Base-by-base conservation (phyloP, 1,140 invertebrate genomes). In the Cyclina sinensis region DNA sequence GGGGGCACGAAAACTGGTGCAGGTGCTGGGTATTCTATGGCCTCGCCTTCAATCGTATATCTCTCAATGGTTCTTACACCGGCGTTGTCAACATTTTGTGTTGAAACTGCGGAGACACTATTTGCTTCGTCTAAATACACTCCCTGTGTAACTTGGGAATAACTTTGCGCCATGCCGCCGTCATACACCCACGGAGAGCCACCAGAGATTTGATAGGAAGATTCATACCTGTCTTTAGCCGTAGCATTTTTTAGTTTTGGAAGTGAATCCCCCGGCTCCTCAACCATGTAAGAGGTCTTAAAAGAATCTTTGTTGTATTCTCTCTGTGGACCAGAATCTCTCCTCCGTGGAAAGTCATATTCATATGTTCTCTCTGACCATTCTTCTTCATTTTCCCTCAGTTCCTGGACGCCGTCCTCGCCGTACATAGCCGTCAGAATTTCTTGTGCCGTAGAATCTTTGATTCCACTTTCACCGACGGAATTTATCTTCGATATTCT, bases 281-380 rank as follows among this genome's bases (percentile, higher is more conserved):
- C 84, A 7, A 86, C 84, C 84, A 86, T 86, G 37, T 86, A 86
- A 14, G 70, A 76, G 21, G 84, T 76, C 9, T 65, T 65, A 37
- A 46, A 86, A 21, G 46, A 37, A n/a, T 78, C 74, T 59, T 86
- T 86, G 35, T 48, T 59, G 32, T 86, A 86, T 14, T 73, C 62
- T 11, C 21, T 74, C 16, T 7, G 16, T 35, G 32, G 3, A 11
- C 37, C 30, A 5, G 68, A 24, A 27, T 35, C 48, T 65, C 68
- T 37, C 24, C 54, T 78, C 54, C 57, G 48, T n/a, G 84, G 84
- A 1, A 78, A n/a, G 37, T 78, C 84, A 30, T 78, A 86, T 43
- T 86, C 84, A 86, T 86, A 86, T 46, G 86, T 81, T 24, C 86
- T 35, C 32, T 88, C 86, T 4, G 59, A 81, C 79, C 78, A 81